phyloP scores from a whole-genome alignment of 2,113 vertebrate species.

The Aptenodytes forsteri region DNA sequence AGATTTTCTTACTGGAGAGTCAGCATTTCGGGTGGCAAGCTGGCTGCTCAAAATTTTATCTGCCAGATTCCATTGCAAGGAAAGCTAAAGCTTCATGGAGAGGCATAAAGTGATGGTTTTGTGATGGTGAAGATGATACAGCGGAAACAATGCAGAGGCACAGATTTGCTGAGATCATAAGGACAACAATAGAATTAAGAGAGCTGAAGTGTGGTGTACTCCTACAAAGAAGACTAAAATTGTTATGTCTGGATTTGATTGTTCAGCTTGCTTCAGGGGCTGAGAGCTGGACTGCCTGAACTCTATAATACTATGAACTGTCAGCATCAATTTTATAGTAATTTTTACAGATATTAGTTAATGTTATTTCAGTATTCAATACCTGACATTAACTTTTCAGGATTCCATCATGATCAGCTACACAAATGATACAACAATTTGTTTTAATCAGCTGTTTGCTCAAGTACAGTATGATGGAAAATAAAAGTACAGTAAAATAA shows the following conservation, averaged over 20 bases:
- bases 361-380: neutral
- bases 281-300: neutral
- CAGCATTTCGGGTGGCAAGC: neutral
- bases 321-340: neutral
- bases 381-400: neutral
- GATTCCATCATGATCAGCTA: neutral
- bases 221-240: neutral
- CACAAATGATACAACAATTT: neutral
- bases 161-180: neutral
- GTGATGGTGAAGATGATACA: neutral
- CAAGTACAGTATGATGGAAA: neutral
- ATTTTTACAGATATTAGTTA: neutral
- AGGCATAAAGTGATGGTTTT: neutral
- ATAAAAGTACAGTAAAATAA: neutral
- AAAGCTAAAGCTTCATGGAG: neutral
- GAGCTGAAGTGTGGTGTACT: neutral
- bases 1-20: neutral
- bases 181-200: neutral
- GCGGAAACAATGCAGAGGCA: neutral
- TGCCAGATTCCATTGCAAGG: accelerated
- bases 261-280: neutral
- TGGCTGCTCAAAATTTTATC: neutral
- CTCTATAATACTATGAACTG: neutral
- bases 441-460: neutral
- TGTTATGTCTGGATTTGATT: neutral